Base-by-base conservation (phyloP, 2,888 invertebrate species). In the Patella pellucida region DNA sequence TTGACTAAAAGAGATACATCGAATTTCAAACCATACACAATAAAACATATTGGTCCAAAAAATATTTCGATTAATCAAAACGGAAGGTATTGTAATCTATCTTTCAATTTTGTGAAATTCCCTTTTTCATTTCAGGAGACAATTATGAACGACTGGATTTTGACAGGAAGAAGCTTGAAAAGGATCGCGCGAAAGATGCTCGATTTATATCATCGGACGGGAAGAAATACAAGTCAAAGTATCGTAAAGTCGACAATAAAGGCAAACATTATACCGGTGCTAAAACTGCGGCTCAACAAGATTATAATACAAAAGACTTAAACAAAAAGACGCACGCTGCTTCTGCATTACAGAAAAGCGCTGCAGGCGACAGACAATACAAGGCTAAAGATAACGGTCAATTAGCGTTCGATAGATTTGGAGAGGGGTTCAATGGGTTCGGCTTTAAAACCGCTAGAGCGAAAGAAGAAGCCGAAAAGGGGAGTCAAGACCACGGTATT, bases 61-160 rank as follows among this genome's bases (percentile, higher is more conserved):
- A 41, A 9, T 41, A 41, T 41, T 41, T 41, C 5, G 41, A 41
- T 41, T 41, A 41, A 41, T 41, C 41, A 41, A 41, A 41, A 9
- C 41, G 41, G 41, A 1, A 1, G 41, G 7, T 41, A 41, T 41
- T 41, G 41, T 41, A 41, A 41, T 41, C 41, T 41, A 41, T 9
- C 41, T 41, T 7, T 41, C 41, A 41, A 9, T 41, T 41, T 41
- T 9, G 0, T 41, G 41, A 41, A 41, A 41, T 9, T 41, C 7
- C 41, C 19, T 62, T 15, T 12, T 62, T 62, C 14, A 3, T 62
- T 62, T 7, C 62, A 62, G 62, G 62, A 23, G 14, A 62, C 62
- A 62, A 62, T 23, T 62, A 62, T 62, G 62, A 62, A 16, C 62
- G 62, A 62, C 62, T 62, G 62, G 62, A 62, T 62, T 62, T 62